Percentiles rank a stretch among this genome's conserved stretches.
Conservation (phyloP, 2,113 vertebrate genomes). For the Anguilla rostrata region DNA sequence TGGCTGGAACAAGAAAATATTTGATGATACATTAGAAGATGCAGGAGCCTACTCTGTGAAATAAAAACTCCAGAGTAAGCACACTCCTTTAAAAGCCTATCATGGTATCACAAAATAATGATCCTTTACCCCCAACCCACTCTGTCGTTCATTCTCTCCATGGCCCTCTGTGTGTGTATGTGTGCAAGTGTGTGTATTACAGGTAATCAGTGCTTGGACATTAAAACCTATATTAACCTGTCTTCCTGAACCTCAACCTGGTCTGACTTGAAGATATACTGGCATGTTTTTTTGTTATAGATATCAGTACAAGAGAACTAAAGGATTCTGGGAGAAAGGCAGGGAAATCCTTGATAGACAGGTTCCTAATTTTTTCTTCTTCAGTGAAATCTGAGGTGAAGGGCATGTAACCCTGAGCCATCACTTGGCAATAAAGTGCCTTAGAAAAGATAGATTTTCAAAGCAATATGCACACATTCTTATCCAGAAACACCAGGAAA, state of each 20-base stretch:
- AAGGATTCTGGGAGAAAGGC: neutral
- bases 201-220: constrained; percentile 19
- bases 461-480: neutral
- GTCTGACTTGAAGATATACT: constrained; percentile 5
- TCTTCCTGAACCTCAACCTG: constrained; percentile 3
- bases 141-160: too few relatives aligned
- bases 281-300: neutral
- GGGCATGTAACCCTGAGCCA: neutral
- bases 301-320: neutral
- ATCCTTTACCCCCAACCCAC: too few relatives aligned
- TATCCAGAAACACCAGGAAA: neutral
- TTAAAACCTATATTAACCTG: constrained; percentile 18
- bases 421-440: neutral
- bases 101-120: too few relatives aligned
- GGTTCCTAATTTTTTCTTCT: neutral
- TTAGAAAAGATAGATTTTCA: neutral
- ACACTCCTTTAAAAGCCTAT: too few relatives aligned
- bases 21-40: neutral
- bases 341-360: neutral
- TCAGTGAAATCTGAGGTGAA: constrained; percentile 14
- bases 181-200: neutral
- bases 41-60: neutral
- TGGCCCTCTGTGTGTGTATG: neutral
- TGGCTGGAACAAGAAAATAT: neutral
- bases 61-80: too few relatives aligned